phyloP scores from a whole-genome alignment of 2,113 vertebrate species.

The Glaucomys volans region DNA sequence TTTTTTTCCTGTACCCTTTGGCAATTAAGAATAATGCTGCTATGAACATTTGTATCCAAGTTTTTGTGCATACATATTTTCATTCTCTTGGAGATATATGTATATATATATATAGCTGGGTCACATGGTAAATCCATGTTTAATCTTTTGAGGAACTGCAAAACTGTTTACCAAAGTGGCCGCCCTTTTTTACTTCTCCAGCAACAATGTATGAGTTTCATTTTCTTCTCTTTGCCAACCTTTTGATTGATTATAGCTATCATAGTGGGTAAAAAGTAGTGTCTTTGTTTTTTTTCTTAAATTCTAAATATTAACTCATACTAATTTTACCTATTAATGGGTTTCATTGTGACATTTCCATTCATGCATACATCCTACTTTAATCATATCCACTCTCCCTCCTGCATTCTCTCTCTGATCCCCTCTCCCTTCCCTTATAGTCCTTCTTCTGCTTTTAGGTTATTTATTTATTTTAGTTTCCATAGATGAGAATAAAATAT shows the following conservation, averaged over 20 bases:
- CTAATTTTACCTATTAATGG: neutral
- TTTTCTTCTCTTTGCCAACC: neutral
- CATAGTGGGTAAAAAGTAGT: neutral
- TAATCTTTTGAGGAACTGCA: neutral
- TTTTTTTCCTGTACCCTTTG: neutral
- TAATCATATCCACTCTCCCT: neutral
- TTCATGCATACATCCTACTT: neutral
- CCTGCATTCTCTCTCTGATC: neutral
- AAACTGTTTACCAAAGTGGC: neutral
- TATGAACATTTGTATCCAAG: neutral
- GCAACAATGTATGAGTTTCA: neutral
- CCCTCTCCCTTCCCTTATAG: neutral
- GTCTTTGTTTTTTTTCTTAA: neutral
- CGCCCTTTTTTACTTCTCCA: neutral
- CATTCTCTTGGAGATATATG: neutral
- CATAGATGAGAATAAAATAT: neutral
- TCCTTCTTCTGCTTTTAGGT: neutral
- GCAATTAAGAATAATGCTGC: neutral
- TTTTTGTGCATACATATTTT: slow-evolving; percentile 7
- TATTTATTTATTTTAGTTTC: neutral
- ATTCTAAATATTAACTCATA: neutral
- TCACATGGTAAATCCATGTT: neutral
- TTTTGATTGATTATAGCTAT: neutral
- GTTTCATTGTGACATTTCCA: neutral
- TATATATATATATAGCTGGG: neutral